Conservation (phyloP, 2,797 vertebrate species). For the Choloepus didactylus region DNA sequence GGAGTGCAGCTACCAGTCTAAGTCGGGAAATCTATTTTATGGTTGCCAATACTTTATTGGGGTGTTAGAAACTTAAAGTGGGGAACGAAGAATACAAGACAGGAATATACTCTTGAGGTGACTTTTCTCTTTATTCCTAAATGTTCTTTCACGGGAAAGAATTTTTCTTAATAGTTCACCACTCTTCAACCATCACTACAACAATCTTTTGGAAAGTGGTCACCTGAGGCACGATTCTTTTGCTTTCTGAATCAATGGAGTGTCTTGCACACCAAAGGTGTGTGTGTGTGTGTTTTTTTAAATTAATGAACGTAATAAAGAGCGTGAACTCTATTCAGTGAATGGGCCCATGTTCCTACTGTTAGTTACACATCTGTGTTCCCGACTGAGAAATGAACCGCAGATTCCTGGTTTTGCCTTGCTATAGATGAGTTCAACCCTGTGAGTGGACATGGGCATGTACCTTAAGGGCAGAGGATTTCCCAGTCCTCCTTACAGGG, state of each 20-base stretch:
- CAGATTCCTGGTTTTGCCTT: background rate
- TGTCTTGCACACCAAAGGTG: background rate
- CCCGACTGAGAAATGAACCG: background rate
- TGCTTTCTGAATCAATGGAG: slow-evolving; percentile 18
- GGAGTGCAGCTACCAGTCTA: background rate
- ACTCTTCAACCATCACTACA: background rate
- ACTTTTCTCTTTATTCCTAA: background rate
- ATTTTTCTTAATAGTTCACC: background rate
- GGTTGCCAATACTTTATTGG: background rate
- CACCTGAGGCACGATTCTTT: background rate
- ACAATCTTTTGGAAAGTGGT: slow-evolving; percentile 12
- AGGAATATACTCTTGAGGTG: background rate
- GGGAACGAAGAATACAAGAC: background rate
- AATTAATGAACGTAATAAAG: background rate
- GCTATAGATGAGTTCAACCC: accelerated
- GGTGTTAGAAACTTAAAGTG: background rate
- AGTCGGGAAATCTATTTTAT: background rate
- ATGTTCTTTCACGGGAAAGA: background rate
- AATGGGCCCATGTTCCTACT: background rate
- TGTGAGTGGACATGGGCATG: too few species aligned
- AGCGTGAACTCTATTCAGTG: background rate
- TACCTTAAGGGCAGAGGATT: background rate
- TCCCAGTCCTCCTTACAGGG: background rate
- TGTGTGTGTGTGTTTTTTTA: background rate
- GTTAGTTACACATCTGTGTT: background rate